phyloP scores from a whole-genome alignment of 2,888 invertebrate genomes.

The Acleris laterana region DNA sequence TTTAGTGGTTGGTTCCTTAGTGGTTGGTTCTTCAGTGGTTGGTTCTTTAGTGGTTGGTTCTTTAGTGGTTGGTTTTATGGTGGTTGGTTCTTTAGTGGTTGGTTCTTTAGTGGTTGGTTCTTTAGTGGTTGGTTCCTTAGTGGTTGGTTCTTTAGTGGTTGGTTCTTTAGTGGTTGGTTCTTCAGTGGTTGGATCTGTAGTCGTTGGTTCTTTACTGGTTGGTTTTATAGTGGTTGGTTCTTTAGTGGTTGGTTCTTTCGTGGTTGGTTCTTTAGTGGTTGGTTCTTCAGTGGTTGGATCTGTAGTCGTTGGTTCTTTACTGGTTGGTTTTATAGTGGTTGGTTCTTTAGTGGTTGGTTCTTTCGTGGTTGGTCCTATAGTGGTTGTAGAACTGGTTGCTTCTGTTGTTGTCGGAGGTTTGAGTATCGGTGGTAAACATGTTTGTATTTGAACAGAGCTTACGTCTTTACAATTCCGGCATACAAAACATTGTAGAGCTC shows the following conservation, averaged over 20 bases:
- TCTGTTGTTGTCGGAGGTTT: constrained; percentile 6
- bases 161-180: background rate
- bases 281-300: constrained; percentile 7
- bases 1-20: constrained; percentile 15
- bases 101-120: background rate
- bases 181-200: background rate
- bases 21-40: background rate
- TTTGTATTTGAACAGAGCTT: constrained; percentile 22
- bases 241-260: constrained; percentile 16
- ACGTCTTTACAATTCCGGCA: constrained; percentile 35
- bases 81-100: constrained; percentile 24
- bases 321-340: background rate
- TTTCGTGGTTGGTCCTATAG: background rate
- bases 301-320: constrained; percentile 15
- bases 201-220: background rate
- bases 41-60: background rate
- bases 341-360: constrained; percentile 1
- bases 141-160: constrained; percentile 23
- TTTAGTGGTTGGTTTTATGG: background rate
- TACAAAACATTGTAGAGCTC: constrained; percentile 33
- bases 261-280: background rate
- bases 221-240: constrained; percentile 8
- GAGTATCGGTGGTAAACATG: constrained; percentile 21
- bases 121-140: background rate
- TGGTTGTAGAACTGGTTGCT: background rate